These are phyloP conservation scores for Sparus aurata DNA, from an alignment of 2,797 vertebrate genomes.

Conservation along the genomic window DNA sequence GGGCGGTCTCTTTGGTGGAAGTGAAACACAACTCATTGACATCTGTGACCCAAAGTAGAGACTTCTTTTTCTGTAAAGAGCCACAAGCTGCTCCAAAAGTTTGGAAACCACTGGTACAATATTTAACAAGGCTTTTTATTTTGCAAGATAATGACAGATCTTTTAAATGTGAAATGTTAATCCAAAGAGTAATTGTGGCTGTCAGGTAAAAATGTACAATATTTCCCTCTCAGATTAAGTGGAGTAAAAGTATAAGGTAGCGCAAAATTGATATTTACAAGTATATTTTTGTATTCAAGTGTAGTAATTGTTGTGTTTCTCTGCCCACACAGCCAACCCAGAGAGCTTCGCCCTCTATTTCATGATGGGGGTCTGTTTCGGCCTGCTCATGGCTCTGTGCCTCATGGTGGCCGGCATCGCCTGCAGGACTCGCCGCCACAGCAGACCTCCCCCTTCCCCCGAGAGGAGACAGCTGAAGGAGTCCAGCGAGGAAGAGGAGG, in stretches of 20 bases:
- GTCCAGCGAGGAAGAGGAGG: slow-evolving; percentile 84
- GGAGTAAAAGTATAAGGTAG: too few relatives aligned
- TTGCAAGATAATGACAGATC: not conserved
- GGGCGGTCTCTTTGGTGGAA: not conserved
- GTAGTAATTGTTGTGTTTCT: not conserved
- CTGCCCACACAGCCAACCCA: slow-evolving; percentile 86
- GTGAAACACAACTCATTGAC: not conserved
- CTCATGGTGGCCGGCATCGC: slow-evolving; percentile 90
- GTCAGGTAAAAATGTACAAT: not conserved
- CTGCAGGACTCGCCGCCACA: slow-evolving; percentile 84
- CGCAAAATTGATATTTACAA: too few relatives aligned
- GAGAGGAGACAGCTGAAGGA: slow-evolving; percentile 85
- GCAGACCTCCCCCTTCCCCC: slow-evolving; percentile 40
- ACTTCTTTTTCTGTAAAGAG: not conserved
- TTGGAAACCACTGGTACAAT: not conserved
- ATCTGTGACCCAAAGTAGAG: too few relatives aligned
- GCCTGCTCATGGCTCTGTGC: slow-evolving; percentile 91
- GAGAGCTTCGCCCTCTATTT: slow-evolving; percentile 95
- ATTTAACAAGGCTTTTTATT: not conserved
- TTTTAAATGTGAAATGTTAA: not conserved
- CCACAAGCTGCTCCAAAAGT: too few relatives aligned
- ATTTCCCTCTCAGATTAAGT: not conserved
- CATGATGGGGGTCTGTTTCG: slow-evolving; percentile 93
- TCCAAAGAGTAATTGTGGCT: not conserved
- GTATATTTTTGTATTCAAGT: too few relatives aligned